Base-by-base conservation (phyloP, 2,888 invertebrate species). In the Drosophila austrosaltans region DNA sequence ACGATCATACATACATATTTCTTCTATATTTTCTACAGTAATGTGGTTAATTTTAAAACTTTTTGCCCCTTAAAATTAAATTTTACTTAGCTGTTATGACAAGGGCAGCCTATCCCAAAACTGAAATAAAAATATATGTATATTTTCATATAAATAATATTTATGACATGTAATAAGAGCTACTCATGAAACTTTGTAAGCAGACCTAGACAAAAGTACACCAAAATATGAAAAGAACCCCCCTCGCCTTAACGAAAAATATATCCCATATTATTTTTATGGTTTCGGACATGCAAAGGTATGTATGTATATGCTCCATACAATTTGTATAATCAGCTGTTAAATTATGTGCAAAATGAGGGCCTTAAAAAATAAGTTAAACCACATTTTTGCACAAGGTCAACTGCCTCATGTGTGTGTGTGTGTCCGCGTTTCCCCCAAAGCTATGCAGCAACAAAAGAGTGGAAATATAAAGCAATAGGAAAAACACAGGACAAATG, bases 251-350 rank as follows among this genome's bases (percentile, higher is more conserved):
- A 8, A 8, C 36, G 4, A 57, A 57, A 39, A 22, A 39, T 39
- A 7, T 57, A 60, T 69, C 75, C 71, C 86, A 75, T 69, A 76
- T 83, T 80, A 82, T 77, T 85, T 82, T 84, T 87, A 84, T 87
- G 78, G 84, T 67, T 80, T 87, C 69, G 84, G 85, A 74, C 84
- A 84, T 84, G 84, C 84, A 76, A 84, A 69, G 73, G 22, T 8
- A 42, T 44, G 30, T 56, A 22, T 40, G 2, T 28, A 20, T 30
- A 20, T 30, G 48, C 58, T 53, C 39, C 64, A 39, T 25, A 69
- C 75, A 75, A 77, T 85, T 87, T 87, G 72, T 80, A 78, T 83
- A 88, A 88, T 81, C 77, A 86, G 88, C 84, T 86, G 78, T 79
- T 81, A 80, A 83, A 81, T 83, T 75, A 83, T 86, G 77, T 87